Evolutionary conservation across 2,888 invertebrate species (phyloP).

Genomic region (Mycogona germanica): DNA sequence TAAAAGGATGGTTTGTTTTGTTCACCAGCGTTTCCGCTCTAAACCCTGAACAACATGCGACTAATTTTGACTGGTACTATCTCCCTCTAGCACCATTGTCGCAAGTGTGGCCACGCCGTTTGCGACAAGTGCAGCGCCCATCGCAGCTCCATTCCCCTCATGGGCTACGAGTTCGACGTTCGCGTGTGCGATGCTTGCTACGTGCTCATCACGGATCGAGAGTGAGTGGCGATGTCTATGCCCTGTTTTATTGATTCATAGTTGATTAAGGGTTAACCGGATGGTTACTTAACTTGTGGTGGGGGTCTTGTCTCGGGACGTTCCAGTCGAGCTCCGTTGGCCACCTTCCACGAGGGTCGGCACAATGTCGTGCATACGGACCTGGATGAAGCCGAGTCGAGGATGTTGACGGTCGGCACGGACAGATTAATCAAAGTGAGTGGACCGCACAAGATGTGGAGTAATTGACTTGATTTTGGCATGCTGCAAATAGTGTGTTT

Average conservation of each 20-base stretch:
- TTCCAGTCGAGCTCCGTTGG: slow-evolving; percentile 77
- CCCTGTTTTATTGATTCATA: background rate
- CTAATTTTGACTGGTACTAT: too few species aligned
- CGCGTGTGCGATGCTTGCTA: slow-evolving; percentile 90
- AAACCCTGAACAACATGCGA: too few species aligned
- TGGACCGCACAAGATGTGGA: background rate
- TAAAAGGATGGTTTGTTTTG: too few species aligned
- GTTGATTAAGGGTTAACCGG: background rate
- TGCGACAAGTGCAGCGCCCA: slow-evolving; percentile 86
- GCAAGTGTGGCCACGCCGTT: slow-evolving; percentile 79
- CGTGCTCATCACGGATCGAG: slow-evolving; percentile 63
- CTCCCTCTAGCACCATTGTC: slow-evolving; percentile 46
- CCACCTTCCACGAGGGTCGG: slow-evolving; percentile 90
- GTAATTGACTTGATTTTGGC: too few species aligned
- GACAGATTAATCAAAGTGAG: slow-evolving; percentile 77
- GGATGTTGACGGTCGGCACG: slow-evolving; percentile 83
- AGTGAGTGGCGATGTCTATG: slow-evolving; percentile 48
- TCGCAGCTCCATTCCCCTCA: slow-evolving; percentile 77
- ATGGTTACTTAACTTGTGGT: background rate
- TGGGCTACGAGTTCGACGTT: slow-evolving; percentile 98
- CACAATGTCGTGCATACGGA: slow-evolving; percentile 80
- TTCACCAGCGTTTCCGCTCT: too few species aligned
- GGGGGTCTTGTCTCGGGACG: slow-evolving; percentile 14
- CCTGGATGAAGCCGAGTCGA: slow-evolving; percentile 75
- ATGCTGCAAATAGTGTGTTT: too few species aligned